phyloP scores from a whole-genome alignment of 2,888 invertebrate species.

The Drosophila subsilvestris region DNA sequence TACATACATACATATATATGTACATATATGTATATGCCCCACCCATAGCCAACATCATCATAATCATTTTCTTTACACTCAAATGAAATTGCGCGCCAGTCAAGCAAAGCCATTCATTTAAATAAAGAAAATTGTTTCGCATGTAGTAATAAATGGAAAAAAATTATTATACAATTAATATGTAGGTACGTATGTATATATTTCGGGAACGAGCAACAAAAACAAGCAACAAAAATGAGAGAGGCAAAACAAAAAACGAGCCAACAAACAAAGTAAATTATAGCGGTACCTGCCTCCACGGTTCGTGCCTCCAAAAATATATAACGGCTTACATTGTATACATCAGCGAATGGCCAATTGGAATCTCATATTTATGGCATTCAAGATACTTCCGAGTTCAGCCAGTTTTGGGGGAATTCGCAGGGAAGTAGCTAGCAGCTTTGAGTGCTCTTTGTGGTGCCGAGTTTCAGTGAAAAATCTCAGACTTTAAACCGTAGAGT shows the following conservation, averaged over 20 bases:
- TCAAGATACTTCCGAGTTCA: constrained; percentile 11
- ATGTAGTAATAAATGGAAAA: constrained; percentile 64
- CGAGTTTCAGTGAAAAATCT: neutral
- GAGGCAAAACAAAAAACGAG: constrained; percentile 6
- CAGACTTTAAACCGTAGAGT: neutral
- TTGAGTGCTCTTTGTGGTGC: too few relatives aligned
- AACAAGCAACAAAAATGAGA: constrained; percentile 13
- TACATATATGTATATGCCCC: constrained; percentile 1
- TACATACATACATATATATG: constrained; percentile 5
- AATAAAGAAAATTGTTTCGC: constrained; percentile 74
- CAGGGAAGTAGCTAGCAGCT: neutral
- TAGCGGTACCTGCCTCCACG: constrained; percentile 58
- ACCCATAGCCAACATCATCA: constrained; percentile 14
- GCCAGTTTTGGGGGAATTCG: neutral
- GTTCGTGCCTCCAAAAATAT: constrained; percentile 55
- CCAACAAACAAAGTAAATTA: constrained; percentile 23
- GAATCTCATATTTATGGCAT: constrained; percentile 20
- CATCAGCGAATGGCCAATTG: constrained; percentile 25
- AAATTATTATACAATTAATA: constrained; percentile 76
- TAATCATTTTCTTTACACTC: constrained; percentile 47
- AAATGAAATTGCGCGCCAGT: constrained; percentile 72
- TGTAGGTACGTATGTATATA: constrained; percentile 17
- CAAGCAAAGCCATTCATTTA: constrained; percentile 71
- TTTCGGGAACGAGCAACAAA: constrained; percentile 18
- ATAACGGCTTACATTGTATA: constrained; percentile 36